phyloP scores from a whole-genome alignment of 2,888 invertebrate species.

The Tipula helvola region DNA sequence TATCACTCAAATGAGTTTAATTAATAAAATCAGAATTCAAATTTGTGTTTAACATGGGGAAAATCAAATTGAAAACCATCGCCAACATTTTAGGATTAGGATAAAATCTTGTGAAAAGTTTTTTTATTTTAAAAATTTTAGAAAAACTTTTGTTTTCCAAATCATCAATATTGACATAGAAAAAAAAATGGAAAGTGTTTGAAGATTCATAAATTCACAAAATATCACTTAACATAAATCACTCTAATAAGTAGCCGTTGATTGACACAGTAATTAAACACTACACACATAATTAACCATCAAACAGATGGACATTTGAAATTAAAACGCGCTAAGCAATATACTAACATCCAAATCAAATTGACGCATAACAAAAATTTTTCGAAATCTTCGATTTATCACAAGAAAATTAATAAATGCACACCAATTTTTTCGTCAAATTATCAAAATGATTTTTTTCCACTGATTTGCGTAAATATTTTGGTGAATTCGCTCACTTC shows the following conservation, averaged over 20 bases:
- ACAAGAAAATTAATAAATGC: not conserved
- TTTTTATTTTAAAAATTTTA: no score
- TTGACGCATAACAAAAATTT: not conserved
- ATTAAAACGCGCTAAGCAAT: not conserved
- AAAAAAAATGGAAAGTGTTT: no score
- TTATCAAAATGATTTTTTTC: not conserved
- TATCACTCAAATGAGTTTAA: not conserved
- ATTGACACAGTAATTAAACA: not conserved
- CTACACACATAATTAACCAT: not conserved
- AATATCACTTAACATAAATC: no score
- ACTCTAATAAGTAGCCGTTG: no score
- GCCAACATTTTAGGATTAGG: not conserved
- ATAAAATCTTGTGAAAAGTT: not conserved
- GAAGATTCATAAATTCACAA: no score
- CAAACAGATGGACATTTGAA: not conserved
- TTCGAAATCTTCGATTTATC: not conserved
- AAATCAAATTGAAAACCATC: not conserved
- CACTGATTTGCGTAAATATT: not conserved
- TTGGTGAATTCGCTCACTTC: not conserved
- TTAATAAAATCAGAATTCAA: not conserved
- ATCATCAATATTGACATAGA: no score
- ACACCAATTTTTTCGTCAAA: not conserved
- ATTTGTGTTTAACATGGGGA: not conserved
- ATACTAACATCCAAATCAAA: not conserved
- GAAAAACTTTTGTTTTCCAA: no score